Conservation (phyloP, 2,113 vertebrate genomes). For the Struthidea cinerea region DNA sequence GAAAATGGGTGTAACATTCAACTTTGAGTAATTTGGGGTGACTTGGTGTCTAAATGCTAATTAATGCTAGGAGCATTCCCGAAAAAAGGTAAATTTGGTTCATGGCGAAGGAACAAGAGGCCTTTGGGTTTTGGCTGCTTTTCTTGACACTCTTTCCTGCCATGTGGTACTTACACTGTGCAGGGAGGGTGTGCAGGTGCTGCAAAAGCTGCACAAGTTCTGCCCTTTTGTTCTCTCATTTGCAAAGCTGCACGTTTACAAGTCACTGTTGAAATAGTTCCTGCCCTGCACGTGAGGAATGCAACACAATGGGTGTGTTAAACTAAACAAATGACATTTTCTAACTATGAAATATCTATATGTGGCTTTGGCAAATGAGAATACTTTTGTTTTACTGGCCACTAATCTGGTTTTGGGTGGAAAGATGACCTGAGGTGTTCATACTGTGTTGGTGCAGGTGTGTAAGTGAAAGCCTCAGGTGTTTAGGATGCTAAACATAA, state of each 20-base stretch:
- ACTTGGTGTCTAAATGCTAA: not conserved
- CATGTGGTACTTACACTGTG: rapidly evolving
- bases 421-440: not conserved
- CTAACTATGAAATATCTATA: not conserved
- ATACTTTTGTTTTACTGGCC: not conserved
- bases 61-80: not conserved
- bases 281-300: not conserved
- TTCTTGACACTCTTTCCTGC: not conserved
- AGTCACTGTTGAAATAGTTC: not conserved
- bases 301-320: not conserved
- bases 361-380: not conserved
- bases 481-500: not conserved
- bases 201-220: not conserved
- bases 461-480: not conserved
- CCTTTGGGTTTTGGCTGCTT: not conserved
- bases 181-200: not conserved
- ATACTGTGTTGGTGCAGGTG: not conserved
- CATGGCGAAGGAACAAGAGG: not conserved
- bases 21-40: not conserved
- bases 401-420: not conserved
- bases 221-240: not conserved
- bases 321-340: not conserved
- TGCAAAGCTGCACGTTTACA: not conserved
- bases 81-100: not conserved
- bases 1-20: not conserved